Evolutionary conservation across 2,888 invertebrate species (phyloP), one percentile per base, ranked within the genome.

Genomic region (Athalia cordata): DNA sequence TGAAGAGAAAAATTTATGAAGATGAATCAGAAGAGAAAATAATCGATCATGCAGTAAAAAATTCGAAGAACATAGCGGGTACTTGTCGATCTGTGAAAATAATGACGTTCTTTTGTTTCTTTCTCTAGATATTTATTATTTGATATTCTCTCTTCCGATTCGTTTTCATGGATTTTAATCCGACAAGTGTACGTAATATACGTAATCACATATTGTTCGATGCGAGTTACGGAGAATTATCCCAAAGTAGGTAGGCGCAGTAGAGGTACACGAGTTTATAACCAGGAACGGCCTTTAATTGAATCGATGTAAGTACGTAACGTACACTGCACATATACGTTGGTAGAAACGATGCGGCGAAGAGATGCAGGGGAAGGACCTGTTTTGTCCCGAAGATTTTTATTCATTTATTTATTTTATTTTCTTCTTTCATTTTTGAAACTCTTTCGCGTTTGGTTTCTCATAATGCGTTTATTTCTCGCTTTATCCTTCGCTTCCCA

Each of bases 301-400:
- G 70, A 70, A 57, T 70, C 70, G 72, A 13, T 72, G 43, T 49
- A 68, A 13, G 49, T 9, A 45, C 65, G 45, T 65, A 9, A 8
- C 9, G 5, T 13, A 7, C 8, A n/a, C 13, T 13, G 65, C 9
- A 43, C 11, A 45, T 13, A 13, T 13, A 13, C 13, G 65, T 47
- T 9, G 13, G 49, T 8, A 29, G 29, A 29, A 29, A 29, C 29
- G 29, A 29, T 29, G 29, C 1, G 7, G n/a, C 45, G 72, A 4
- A 72, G 72, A 50, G 11, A 52, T 43, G 72, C n/a, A n/a, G n/a
- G 61, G 29, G 13, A 59, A 72, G 75, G 75, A 75, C 75, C 62
- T 62, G 75, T 64, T 57, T 59, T 13, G 43, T 72, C 72, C 45
- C 3, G 72, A 7, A 5, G 6, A 6, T 65, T 43, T 65, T 45